Conservation (phyloP, 2,113 vertebrate genomes). For the Craseonycteris thonglongyai region DNA sequence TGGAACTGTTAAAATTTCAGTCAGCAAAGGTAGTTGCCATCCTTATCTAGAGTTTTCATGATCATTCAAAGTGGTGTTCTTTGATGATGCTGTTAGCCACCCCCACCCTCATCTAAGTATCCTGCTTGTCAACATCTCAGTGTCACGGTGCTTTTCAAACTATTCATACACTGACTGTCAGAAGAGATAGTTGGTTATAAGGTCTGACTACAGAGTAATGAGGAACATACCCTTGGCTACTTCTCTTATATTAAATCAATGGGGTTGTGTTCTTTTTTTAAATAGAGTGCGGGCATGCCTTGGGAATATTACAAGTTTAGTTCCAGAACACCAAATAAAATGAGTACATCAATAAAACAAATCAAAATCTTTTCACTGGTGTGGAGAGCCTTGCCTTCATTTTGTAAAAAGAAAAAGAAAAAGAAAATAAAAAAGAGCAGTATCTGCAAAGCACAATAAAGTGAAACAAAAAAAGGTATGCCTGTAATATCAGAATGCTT, state of each 20-base stretch:
- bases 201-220: background rate
- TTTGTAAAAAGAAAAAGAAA: background rate
- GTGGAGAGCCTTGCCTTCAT: too few relatives aligned
- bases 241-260: background rate
- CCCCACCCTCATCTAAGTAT: background rate
- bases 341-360: background rate
- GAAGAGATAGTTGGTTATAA: background rate
- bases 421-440: too few relatives aligned
- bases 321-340: background rate
- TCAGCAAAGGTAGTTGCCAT: background rate
- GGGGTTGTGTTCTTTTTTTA: background rate
- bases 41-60: background rate
- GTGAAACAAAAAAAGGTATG: background rate
- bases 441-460: background rate
- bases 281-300: background rate
- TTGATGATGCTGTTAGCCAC: background rate
- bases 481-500: background rate
- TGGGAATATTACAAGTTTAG: background rate
- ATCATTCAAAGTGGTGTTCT: background rate
- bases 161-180: background rate
- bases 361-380: background rate
- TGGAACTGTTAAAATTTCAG: background rate
- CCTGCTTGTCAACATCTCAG: background rate
- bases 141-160: background rate
- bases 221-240: background rate